A percentile compares a stretch with the other conserved stretches of the same genome.
Conservation (phyloP, 2,888 invertebrate genomes). For the Phasia obesa region DNA sequence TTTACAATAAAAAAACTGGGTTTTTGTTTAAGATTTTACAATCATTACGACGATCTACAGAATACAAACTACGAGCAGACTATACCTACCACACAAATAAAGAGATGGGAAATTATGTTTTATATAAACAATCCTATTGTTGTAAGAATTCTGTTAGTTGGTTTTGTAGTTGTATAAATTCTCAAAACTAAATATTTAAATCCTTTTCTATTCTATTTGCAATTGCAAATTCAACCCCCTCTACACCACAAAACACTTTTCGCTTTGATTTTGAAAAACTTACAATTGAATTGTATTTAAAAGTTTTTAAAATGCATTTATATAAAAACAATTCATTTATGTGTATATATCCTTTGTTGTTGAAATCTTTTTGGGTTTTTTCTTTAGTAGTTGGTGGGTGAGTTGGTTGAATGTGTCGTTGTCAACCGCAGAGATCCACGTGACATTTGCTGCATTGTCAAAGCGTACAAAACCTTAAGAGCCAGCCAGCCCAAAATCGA, state of each 20-base stretch:
- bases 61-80: too few relatives aligned
- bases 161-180: background rate
- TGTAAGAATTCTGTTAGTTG: conserved; percentile 3
- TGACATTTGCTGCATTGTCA: conserved; percentile 64
- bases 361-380: conserved; percentile 48
- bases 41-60: conserved; percentile 50
- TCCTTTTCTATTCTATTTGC: conserved; percentile 31
- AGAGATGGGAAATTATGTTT: conserved; percentile 34
- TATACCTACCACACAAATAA: background rate
- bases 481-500: background rate
- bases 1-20: conserved; percentile 32
- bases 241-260: conserved; percentile 2
- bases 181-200: conserved; percentile 27
- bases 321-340: conserved; percentile 56
- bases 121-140: conserved; percentile 32
- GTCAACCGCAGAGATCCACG: conserved; percentile 74
- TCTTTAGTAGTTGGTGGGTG: conserved; percentile 46
- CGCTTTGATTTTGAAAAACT: conserved; percentile 43
- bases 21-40: conserved; percentile 40
- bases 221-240: conserved; percentile 41
- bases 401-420: conserved; percentile 67
- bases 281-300: conserved; percentile 54
- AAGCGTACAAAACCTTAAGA: conserved; percentile 4
- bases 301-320: conserved; percentile 57
- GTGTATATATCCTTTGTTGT: conserved; percentile 40